Conservation (phyloP, 2,888 invertebrate genomes). For the Cactoblastis cactorum region DNA sequence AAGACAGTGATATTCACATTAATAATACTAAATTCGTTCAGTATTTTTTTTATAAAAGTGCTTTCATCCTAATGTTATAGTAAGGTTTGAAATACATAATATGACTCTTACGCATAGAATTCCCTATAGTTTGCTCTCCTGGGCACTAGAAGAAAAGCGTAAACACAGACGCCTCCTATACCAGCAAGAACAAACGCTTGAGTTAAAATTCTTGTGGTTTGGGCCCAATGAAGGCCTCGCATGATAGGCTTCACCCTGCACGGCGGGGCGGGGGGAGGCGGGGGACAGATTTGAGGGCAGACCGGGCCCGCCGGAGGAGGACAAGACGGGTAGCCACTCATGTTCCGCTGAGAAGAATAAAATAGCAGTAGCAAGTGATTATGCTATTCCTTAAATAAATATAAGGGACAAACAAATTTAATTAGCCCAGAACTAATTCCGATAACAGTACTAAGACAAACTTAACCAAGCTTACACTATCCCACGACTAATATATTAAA, state of each 20-base stretch:
- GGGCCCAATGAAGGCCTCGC: constrained; percentile 82
- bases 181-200: constrained; percentile 60
- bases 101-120: constrained; percentile 84
- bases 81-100: not conserved
- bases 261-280: constrained; percentile 41
- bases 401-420: too few relatives aligned
- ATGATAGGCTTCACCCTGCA: constrained; percentile 80
- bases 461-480: too few relatives aligned
- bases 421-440: too few relatives aligned
- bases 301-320: constrained; percentile 43
- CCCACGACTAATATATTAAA: too few relatives aligned
- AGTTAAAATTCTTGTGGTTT: constrained; percentile 80
- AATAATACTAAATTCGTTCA: too few relatives aligned
- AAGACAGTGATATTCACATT: too few relatives aligned
- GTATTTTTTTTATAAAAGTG: too few relatives aligned
- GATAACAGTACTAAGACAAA: too few relatives aligned
- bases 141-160: constrained; percentile 70
- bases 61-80: not conserved
- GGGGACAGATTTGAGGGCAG: constrained; percentile 46
- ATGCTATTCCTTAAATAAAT: not conserved
- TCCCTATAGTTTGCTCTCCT: constrained; percentile 82
- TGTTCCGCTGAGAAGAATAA: constrained; percentile 1
- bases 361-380: too few relatives aligned
- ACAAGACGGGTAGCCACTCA: constrained; percentile 35
- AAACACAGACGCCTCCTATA: constrained; percentile 58